Evolutionary conservation across 92 coral and sea anemone genomes (phyloP), one percentile per base, ranked within the genome.

Genomic region (Umimayanthus kanabou): DNA sequence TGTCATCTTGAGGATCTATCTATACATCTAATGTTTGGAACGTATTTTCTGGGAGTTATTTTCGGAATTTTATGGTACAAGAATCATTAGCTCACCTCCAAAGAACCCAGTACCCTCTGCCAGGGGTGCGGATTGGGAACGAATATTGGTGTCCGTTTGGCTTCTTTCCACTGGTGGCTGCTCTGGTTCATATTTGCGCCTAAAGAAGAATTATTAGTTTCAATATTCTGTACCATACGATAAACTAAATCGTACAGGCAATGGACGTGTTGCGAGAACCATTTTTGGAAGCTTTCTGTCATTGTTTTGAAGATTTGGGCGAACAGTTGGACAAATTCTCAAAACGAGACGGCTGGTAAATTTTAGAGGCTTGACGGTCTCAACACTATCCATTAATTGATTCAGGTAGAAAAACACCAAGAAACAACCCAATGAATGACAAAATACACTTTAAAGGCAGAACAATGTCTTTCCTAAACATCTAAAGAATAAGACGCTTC

Each of bases 121-220:
- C 53, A 94, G 49, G 14, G 98, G 98, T 3, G 95, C 98, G 23
- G 98, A 94, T 5, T 91, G 93, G 69, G 98, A 94, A 23, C 98
- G 86, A 26, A 94, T 90, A 40, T 43, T 88, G 73, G 80, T 71
- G 84, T 94, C 98, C 47, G 98, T 94, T 79, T 93, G 93, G 53
- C 96, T 93, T 85, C 98, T 91, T 40, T 39, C 58, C 58, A 81
- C 85, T 14, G 45, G 61, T 0, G 66, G 84, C 49, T 80, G 72
- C 25, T 65, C 75, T 39, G 75, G 75, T 81, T 81, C 75, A 14
- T 42, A 70, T 37, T 65, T 65, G 30, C 55, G 85, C 25, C 75
- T 81, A 28, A 22, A 23, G 9, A 64, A 37, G 69, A 61, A 20
- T 23, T 5, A 7, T 66, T 18, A 5, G 10, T 66, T 66, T 22